Base-by-base conservation (phyloP, 2,113 vertebrate genomes). In the Tyto alba region DNA sequence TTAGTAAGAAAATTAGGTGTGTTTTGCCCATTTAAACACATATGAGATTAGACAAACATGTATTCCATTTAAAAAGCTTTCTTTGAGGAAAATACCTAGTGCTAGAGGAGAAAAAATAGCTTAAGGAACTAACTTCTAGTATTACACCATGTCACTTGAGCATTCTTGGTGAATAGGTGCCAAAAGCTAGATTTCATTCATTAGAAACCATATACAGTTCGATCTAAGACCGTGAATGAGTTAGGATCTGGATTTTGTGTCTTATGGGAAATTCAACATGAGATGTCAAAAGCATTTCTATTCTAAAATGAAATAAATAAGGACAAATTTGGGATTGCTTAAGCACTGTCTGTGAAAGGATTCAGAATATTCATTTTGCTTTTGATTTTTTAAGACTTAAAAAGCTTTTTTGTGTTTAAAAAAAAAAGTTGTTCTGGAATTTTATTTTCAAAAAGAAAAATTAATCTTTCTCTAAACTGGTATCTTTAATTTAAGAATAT, bases 71-170 rank as follows among this genome's bases (percentile, higher is more conserved):
- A 45, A 84, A 69, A 12, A 45, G 12, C 87, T 90, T 75, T 89
- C 83, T 93, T 93, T 85, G 77, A 95, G 71, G 86, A 89, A 93
- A 93, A 89, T 96, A 94, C 63, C 86, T 96, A 72, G 21, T 34
- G 20, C 10, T 92, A 53, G 81, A 0, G 2, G 77, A 78, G 66
- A 32, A 92, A 93, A 96, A 93, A 89, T 27, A 79, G n/a, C 16
- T 85, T 45, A 66, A 69, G 89, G 94, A 95, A 96, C 89, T 96
- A 89, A 74, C 95, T 95, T 89, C 95, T 95, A 95, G 84, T 85
- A 45, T 95, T 96, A 96, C 95, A 79, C 90, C 47, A 8, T 92
- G 89, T 74, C 62, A 3, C 77, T 52, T 1, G 71, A 89, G 92
- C 76, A 91, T 95, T 94, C 84, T 17, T 40, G 48, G 36, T 45